Evolutionary conservation across 2,113 vertebrate genomes (phyloP).

Genomic region (Turnix velox): DNA sequence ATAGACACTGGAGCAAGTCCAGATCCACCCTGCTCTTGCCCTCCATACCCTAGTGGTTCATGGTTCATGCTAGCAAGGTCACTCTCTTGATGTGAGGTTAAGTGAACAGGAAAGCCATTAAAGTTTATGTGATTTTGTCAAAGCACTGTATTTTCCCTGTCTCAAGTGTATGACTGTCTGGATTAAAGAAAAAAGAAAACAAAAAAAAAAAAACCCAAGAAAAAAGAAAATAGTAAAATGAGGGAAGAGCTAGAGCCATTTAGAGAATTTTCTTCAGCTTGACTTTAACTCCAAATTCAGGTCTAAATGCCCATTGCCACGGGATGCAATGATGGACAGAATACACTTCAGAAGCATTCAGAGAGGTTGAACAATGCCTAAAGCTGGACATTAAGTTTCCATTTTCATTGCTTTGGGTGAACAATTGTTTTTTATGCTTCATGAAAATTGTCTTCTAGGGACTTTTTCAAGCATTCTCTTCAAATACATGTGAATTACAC

Average conservation of each 20-base stretch:
- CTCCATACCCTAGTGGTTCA: slow-evolving; percentile 57
- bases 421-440: background rate
- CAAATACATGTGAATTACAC: accelerated
- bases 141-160: slow-evolving; percentile 41
- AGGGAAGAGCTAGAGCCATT: background rate
- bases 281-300: background rate
- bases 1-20: slow-evolving; percentile 23
- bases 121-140: slow-evolving; percentile 61
- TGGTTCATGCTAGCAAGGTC: slow-evolving; percentile 47
- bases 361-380: background rate
- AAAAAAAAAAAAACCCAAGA: background rate
- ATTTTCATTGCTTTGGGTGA: background rate
- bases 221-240: background rate
- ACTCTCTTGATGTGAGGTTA: slow-evolving; percentile 45
- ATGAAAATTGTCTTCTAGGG: background rate
- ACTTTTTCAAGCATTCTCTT: background rate
- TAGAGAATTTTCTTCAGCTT: background rate
- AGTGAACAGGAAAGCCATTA: slow-evolving; percentile 70
- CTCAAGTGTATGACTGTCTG: background rate
- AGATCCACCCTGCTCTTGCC: slow-evolving; percentile 50
- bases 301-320: background rate
- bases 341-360: background rate
- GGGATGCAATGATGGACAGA: background rate
- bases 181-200: background rate
- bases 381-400: background rate